Conservation (phyloP, 2,888 invertebrate genomes). For the Globia sparganii region DNA sequence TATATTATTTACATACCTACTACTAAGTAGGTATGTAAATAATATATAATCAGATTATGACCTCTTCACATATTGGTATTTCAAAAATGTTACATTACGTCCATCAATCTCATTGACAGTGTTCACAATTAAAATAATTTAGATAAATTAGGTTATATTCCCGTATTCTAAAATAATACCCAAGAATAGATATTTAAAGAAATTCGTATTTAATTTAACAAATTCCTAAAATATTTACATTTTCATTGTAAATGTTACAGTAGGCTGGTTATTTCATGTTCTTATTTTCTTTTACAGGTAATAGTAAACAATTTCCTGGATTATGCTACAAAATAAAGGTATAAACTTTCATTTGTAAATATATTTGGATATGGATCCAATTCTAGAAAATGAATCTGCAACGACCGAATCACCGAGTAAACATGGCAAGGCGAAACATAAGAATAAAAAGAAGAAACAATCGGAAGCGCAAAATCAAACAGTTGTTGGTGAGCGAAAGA, state of each 20-base stretch:
- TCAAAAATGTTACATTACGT: not conserved
- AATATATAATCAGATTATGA: not conserved
- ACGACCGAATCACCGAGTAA: conserved; percentile 83
- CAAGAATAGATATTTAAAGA: not conserved
- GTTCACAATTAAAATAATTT: conserved; percentile 2
- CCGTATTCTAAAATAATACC: not conserved
- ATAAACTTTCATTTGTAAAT: conserved; percentile 70
- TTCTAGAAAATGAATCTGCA: conserved; percentile 88
- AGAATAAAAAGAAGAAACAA: conserved; percentile 86
- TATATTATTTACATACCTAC: no score
- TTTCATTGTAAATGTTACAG: not conserved
- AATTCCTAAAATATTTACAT: not conserved
- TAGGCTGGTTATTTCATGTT: not conserved
- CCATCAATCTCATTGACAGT: not conserved
- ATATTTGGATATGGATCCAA: conserved; percentile 86
- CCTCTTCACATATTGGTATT: not conserved
- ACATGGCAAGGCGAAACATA: conserved; percentile 85
- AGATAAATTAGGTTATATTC: not conserved
- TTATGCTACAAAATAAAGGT: conserved; percentile 82
- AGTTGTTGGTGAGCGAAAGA: conserved; percentile 85
- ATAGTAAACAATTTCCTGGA: conserved; percentile 71
- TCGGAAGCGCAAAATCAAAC: conserved; percentile 81
- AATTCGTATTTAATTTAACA: no score
- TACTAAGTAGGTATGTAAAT: not conserved
- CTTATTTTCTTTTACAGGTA: conserved; percentile 81